Conservation (phyloP, 2,888 invertebrate species). For the Netelia fuscicornis region DNA sequence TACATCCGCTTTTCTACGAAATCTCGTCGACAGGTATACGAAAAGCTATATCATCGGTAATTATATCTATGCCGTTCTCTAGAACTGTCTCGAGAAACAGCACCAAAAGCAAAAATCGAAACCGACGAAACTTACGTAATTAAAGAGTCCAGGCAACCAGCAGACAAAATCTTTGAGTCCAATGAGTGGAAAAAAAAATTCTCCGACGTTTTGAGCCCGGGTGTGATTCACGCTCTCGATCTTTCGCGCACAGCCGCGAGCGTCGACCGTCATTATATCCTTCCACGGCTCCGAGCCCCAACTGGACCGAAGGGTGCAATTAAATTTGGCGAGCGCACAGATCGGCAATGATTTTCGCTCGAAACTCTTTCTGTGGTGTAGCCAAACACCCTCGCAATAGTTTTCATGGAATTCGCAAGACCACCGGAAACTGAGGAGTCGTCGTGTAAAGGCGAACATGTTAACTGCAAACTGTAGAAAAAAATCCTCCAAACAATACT, state of each 20-base stretch:
- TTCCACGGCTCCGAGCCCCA: constrained; percentile 43
- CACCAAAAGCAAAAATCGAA: constrained; percentile 1
- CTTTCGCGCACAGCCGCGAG: constrained; percentile 40
- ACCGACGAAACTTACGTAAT: constrained; percentile 35
- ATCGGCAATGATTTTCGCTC: constrained; percentile 51
- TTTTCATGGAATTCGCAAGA: constrained; percentile 39
- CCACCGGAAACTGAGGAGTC: constrained; percentile 15
- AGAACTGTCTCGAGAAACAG: constrained; percentile 37
- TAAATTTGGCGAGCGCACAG: constrained; percentile 51
- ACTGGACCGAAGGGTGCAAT: constrained; percentile 61
- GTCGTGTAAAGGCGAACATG: constrained; percentile 2
- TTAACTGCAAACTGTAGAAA: background rate
- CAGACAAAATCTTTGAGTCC: constrained; percentile 42
- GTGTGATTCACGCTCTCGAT: constrained; percentile 62
- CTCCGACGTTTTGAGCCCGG: constrained; percentile 41
- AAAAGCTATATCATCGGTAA: constrained; percentile 39
- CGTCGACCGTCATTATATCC: constrained; percentile 62
- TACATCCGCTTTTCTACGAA: constrained; percentile 54
- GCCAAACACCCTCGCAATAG: constrained; percentile 9
- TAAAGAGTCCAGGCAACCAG: constrained; percentile 32
- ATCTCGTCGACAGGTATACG: constrained; percentile 38
- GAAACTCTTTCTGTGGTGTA: constrained; percentile 42
- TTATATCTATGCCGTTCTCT: constrained; percentile 54
- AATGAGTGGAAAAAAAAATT: constrained; percentile 46
- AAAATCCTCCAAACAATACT: no score